Evolutionary conservation across 2,797 vertebrate genomes (phyloP), one percentile per base, ranked within the genome.

Genomic region (Acanthurus tractus): DNA sequence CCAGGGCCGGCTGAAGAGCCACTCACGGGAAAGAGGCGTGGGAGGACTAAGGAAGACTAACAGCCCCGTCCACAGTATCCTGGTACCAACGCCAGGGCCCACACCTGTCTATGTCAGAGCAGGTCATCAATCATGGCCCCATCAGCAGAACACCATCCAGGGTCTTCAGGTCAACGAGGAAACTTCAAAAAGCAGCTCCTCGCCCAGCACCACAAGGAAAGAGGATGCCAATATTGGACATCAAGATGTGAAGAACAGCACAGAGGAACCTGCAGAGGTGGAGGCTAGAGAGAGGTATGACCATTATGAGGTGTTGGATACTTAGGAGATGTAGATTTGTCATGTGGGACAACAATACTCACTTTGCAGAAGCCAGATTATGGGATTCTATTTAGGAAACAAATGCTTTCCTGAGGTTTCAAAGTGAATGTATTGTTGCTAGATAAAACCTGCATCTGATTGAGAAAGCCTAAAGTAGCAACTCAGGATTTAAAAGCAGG

Each of bases 1-100:
- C 77, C 97, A 97, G 93, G 96, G 86, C 87, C 95, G 97, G 76
- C 82, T 99, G 82, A 99, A 99, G 94, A 98, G 94, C 94, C 97
- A 97, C 88, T 95, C 97, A 18, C 93, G 96, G 95, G 97, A 98
- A 90, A 96, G 97, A 89, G 91, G 92, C 6, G 63, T 86, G 7
- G 92, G 90, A 71, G 93, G 90, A 64, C 95, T 97, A 75, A 95
- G 97, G 87, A 99, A 99, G 92, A 96, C 64, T 89, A 97, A 87
- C 94, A 98, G 97, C 84, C 97, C 97, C 0, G 95, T 96, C 68
- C 97, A 96, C 91, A 98, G 95, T 81, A 96, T 98, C 83, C 90
- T 97, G 93, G 94, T 94, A 38, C 96, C 96, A 0, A 96, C 94
- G 52, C 95, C 96, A 5, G 96, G 96, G 84, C 94, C 96, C 11